These are phyloP conservation scores for Theristicus caerulescens DNA, from an alignment of 2,113 vertebrate species.

Conservation along the genomic window DNA sequence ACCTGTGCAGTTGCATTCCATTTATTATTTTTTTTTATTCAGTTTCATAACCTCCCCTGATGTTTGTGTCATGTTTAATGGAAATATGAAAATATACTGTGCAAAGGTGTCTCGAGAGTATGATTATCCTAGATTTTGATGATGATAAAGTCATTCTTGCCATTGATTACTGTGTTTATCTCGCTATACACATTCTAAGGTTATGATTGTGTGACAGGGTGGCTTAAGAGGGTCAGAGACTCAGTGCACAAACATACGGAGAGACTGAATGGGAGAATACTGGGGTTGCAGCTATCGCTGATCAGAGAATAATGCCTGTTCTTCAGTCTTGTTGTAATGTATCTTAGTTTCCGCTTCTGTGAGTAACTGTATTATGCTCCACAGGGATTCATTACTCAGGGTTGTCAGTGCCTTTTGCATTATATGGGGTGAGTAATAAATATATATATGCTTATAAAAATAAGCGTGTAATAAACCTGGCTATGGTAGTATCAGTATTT, in stretches of 20 bases:
- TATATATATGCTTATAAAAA: not conserved
- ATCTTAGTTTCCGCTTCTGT: not conserved
- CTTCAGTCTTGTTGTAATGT: not conserved
- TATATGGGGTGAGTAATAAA: not conserved
- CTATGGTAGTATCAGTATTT: not conserved
- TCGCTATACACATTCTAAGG: not conserved
- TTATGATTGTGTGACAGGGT: not conserved
- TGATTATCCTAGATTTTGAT: not conserved
- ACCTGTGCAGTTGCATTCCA: not conserved
- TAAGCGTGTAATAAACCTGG: not conserved
- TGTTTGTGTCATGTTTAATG: slow-evolving; percentile 1
- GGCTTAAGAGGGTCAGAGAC: not conserved
- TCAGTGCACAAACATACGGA: not conserved
- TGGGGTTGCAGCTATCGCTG: not conserved
- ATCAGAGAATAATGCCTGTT: not conserved
- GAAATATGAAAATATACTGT: not conserved
- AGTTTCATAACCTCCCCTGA: not conserved
- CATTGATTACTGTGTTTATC: slow-evolving; percentile 8
- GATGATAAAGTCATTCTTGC: not conserved
- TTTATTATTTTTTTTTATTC: not conserved
- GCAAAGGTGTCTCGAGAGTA: not conserved
- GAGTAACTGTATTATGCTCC: not conserved
- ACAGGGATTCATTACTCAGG: not conserved
- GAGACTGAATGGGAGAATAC: not conserved
- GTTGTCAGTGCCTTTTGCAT: not conserved